Evolutionary conservation across 1,140 invertebrate genomes (phyloP).

Genomic region (Drosophila funebris): DNA sequence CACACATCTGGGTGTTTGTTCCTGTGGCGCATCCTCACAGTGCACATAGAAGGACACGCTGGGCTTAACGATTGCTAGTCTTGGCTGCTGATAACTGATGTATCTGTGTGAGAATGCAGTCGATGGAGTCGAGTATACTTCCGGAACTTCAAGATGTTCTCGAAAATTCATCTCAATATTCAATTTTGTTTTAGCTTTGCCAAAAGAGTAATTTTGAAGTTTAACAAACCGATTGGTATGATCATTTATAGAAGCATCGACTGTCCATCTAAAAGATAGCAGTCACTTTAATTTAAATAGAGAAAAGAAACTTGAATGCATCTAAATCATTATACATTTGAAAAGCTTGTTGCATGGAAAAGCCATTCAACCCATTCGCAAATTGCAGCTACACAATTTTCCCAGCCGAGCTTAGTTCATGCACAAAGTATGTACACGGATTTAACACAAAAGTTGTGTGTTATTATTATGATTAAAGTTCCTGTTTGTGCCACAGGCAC

Average conservation of each 20-base stretch:
- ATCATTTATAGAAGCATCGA: neutral
- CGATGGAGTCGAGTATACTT: neutral
- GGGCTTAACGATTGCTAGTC: neutral
- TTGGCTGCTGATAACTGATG: neutral
- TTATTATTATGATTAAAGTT: conserved; percentile 82
- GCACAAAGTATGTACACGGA: conserved; percentile 44
- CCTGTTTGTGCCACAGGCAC: conserved; percentile 22
- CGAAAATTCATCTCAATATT: conserved; percentile 1
- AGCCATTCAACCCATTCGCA: neutral
- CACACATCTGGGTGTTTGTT: conserved; percentile 13
- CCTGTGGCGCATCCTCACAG: conserved; percentile 9
- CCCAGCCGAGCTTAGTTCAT: neutral
- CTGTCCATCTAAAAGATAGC: neutral
- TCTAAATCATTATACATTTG: neutral
- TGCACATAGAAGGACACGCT: conserved; percentile 35
- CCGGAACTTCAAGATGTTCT: neutral
- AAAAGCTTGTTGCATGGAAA: neutral
- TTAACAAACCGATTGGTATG: neutral
- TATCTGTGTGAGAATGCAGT: neutral
- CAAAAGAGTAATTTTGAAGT: conserved; percentile 3
- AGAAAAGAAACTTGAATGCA: no score
- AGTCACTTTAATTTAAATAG: no score
- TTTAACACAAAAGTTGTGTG: conserved; percentile 70
- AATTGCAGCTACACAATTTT: conserved; percentile 6
- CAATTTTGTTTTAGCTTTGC: neutral